Evolutionary conservation across 2,888 invertebrate species (phyloP).

Genomic region (Bursaphelenchus okinawaensis): DNA sequence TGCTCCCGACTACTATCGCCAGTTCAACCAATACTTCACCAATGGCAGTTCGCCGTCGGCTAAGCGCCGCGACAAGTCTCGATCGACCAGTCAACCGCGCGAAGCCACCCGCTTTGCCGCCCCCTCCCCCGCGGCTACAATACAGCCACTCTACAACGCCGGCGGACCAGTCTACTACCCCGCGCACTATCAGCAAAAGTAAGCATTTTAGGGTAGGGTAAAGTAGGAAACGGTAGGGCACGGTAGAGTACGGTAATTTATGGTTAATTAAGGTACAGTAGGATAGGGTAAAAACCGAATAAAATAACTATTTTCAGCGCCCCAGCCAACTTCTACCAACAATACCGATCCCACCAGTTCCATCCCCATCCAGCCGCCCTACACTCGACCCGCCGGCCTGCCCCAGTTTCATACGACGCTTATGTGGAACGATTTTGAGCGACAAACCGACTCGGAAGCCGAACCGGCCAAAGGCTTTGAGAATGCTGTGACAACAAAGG

Average conservation of each 20-base stretch:
- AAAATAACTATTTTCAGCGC: not conserved
- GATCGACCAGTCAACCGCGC: not conserved
- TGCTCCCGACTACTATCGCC: conserved; percentile 38
- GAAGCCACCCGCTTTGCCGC: not conserved
- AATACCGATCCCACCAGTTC: not conserved
- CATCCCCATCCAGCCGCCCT: not conserved
- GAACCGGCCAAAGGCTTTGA: not conserved
- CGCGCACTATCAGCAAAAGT: not conserved
- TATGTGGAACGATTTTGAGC: not conserved
- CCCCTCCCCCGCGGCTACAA: not conserved
- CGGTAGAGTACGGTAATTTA: too few species aligned
- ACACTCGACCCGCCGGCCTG: not conserved
- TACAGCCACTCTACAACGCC: not conserved
- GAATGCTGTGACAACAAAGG: not conserved
- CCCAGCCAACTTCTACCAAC: not conserved
- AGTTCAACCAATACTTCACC: conserved; percentile 50
- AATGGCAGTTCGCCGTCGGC: not conserved
- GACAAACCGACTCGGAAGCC: not conserved
- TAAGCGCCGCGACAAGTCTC: not conserved
- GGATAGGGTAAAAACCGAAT: too few species aligned
- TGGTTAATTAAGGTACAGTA: not conserved
- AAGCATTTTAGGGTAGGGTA: not conserved
- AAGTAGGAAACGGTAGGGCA: not conserved
- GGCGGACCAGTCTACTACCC: not conserved
- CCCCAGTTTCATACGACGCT: not conserved